Conservation (phyloP, 2,888 invertebrate genomes). For the Caenorhabditis virilis region DNA sequence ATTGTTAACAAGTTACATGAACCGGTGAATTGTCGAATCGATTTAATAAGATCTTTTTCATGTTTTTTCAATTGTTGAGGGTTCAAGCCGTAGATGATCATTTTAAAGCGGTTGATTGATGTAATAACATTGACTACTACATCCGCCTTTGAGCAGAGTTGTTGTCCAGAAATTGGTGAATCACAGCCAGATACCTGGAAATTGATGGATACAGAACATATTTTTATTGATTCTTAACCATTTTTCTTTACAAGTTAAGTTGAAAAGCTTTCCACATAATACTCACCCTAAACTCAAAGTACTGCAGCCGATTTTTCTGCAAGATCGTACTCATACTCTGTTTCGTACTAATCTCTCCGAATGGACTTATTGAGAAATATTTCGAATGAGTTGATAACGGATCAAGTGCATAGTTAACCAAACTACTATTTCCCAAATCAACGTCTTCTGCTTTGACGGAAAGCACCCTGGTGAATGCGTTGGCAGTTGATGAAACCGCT, state of each 20-base stretch:
- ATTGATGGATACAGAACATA: too few species aligned
- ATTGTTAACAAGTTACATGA: conserved; percentile 59
- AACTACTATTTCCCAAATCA: conserved; percentile 83
- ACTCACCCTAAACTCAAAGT: conserved; percentile 57
- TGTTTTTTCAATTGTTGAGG: conserved; percentile 60
- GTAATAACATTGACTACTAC: conserved; percentile 60
- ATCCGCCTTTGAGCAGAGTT: conserved; percentile 59
- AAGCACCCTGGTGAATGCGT: conserved; percentile 53
- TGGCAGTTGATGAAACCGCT: conserved; percentile 57
- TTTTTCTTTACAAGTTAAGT: neutral
- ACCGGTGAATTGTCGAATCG: conserved; percentile 62
- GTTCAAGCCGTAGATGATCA: conserved; percentile 56
- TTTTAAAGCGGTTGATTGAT: conserved; percentile 61
- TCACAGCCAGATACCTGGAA: conserved; percentile 61
- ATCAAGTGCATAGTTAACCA: conserved; percentile 79
- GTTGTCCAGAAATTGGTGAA: conserved; percentile 56
- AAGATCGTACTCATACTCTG: conserved; percentile 60
- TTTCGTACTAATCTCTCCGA: conserved; percentile 59
- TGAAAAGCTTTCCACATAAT: neutral
- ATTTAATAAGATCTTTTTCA: conserved; percentile 61
- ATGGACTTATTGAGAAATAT: conserved; percentile 61
- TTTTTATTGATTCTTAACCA: too few species aligned
- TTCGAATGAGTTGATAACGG: conserved; percentile 57
- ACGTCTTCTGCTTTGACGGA: conserved; percentile 78
- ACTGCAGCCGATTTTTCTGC: conserved; percentile 46